Evolutionary conservation across 2,797 vertebrate species (phyloP), one percentile per base, ranked within the genome.

Genomic region (Xiphophorus birchmanni): DNA sequence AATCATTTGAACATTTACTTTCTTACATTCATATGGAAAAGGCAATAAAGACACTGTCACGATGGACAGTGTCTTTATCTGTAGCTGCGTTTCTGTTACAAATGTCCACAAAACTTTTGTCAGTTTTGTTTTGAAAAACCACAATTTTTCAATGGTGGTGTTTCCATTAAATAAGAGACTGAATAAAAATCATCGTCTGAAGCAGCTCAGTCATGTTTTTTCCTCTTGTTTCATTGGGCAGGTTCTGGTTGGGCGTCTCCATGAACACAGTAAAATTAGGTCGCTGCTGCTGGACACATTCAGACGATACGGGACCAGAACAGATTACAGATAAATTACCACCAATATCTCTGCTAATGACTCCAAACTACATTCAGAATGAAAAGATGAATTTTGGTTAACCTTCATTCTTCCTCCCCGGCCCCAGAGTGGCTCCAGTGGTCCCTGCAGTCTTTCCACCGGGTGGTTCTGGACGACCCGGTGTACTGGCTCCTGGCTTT

Each of bases 401-500:
- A 40, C 37, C 21, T 40, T 21, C 10, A 18, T 23, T 11, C 9
- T 58, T 80, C 73, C 0, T 17, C 35, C 0, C 71, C 72, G n/a
- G 32, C 75, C 15, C 85, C 89, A 4, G 58, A 1, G 73, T 89
- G 79, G 86, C 80, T 90, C 67, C 44, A 0, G 35, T 48, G 0
- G 50, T 63, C 84, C 37, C 56, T 90, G 8, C 71, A 52, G 76
- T 83, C 82, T 0, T 83, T 89, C 78, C 80, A 80, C 72, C 45
- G 47, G 0, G 50, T 88, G 63, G 88, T 80, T 45, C 26, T 65
- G 74, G 83, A 90, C 71, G 88, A 88, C 0, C 60, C 87, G 0
- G 13, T 91, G 11, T 91, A 91, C 23, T 80, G 76, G 80, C 42
- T 90, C 26, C 84, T 87, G 84, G 89, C 87, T 29, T 60, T 90